Evolutionary conservation across 2,797 vertebrate species (phyloP).

Genomic region (Alca torda): DNA sequence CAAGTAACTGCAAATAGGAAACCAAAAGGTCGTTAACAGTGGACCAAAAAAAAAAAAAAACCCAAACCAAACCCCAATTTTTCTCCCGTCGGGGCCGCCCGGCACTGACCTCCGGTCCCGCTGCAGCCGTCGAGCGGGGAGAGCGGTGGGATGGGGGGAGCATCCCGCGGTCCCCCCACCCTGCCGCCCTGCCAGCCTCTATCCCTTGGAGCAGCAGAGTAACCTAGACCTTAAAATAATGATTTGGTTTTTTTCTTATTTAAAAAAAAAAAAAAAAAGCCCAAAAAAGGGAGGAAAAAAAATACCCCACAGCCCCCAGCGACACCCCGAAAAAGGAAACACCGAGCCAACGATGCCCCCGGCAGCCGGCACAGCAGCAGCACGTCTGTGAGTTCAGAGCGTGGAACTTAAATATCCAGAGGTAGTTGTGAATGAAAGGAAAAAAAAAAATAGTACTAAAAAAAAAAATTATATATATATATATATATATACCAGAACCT

Average conservation of each 20-base stretch:
- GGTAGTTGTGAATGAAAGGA: conserved; percentile 80
- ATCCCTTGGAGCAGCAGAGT: conserved; percentile 31
- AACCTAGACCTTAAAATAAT: background rate
- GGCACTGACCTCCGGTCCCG: conserved; percentile 9
- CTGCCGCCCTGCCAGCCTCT: background rate
- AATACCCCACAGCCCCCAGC: background rate
- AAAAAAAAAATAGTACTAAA: background rate
- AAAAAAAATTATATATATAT: background rate
- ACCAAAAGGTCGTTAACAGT: conserved; percentile 61
- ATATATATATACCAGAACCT: background rate
- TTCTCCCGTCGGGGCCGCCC: background rate
- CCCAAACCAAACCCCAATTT: background rate
- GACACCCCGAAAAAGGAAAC: background rate
- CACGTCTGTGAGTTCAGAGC: conserved; percentile 66
- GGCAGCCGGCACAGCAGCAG: conserved; percentile 46
- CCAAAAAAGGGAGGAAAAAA: background rate
- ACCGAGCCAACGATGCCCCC: background rate
- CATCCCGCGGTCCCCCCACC: background rate
- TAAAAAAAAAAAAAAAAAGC: background rate
- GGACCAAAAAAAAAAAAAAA: background rate
- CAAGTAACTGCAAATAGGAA: conserved; percentile 83
- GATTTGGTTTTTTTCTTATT: background rate
- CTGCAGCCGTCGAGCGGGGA: background rate
- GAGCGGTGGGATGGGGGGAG: background rate
- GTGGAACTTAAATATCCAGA: conserved; percentile 79